Evolutionary conservation across 2,113 vertebrate genomes (phyloP).

Genomic region (Opisthocomus hoazin): DNA sequence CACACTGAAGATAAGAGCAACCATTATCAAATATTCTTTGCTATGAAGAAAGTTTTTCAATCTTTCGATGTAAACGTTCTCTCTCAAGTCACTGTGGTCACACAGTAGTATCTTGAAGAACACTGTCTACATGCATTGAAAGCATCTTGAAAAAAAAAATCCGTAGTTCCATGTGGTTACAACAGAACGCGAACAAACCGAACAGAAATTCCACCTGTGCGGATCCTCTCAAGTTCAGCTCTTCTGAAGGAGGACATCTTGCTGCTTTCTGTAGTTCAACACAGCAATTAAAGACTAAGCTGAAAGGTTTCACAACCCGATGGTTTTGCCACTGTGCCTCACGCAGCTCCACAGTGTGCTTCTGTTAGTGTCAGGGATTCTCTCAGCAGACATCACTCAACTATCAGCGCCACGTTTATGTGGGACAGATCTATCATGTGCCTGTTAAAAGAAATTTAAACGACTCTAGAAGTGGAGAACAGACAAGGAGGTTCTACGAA

Average conservation of each 20-base stretch:
- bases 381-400: conserved; percentile 77
- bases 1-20: conserved; percentile 84
- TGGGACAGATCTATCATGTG: conserved; percentile 99
- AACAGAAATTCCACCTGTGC: conserved; percentile 44
- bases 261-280: not conserved
- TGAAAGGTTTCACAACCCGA: not conserved
- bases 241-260: not conserved
- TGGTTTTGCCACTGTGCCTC: not conserved
- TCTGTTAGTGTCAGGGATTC: not conserved
- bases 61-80: conserved; percentile 29
- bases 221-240: conserved; percentile 39
- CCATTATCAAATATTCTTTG: conserved; percentile 88
- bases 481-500: not conserved
- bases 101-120: conserved; percentile 49
- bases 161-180: conserved; percentile 55
- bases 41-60: conserved; percentile 63
- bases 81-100: conserved; percentile 63
- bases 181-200: not conserved
- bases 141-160: conserved; percentile 47
- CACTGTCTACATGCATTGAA: conserved; percentile 60
- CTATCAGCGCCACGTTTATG: conserved; percentile 94
- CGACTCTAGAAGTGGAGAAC: not conserved
- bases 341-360: conserved; percentile 18
- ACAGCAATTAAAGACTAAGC: conserved; percentile 3
- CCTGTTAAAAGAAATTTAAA: conserved; percentile 71